Percentiles rank a stretch among this genome's conserved stretches.
Conservation (phyloP, 2,113 vertebrate genomes). For the Todiramphus saurophagus region DNA sequence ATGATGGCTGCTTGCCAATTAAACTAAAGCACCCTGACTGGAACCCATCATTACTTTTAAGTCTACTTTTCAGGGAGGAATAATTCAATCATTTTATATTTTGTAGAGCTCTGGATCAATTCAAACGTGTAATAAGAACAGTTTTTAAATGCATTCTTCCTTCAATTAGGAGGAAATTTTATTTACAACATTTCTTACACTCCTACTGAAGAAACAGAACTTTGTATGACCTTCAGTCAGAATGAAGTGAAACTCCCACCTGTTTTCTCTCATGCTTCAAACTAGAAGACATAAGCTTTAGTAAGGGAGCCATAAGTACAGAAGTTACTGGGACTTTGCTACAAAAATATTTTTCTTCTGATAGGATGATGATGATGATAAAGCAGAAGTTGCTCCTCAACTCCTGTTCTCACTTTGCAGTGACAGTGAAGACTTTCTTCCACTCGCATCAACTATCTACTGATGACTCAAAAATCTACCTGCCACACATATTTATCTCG, state of each 20-base stretch:
- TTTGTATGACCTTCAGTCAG: neutral
- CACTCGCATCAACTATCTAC: neutral
- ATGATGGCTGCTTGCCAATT: neutral
- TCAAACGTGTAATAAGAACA: conserved; percentile 2
- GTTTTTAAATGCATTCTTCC: neutral
- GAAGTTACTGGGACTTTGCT: conserved; percentile 22
- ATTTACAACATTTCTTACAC: conserved; percentile 18
- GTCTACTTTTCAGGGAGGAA: neutral
- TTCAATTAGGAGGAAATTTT: neutral
- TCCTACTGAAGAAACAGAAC: neutral
- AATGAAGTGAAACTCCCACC: conserved; percentile 31
- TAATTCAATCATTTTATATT: conserved; percentile 39
- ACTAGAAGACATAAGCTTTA: conserved; percentile 15
- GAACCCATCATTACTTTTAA: conserved; percentile 32
- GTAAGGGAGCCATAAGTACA: conserved; percentile 42
- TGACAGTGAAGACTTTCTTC: neutral
- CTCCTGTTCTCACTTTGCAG: neutral
- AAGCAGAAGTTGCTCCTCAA: neutral
- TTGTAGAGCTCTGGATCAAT: neutral
- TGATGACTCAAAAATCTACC: neutral
- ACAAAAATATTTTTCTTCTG: conserved; percentile 54
- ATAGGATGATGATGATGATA: conserved; percentile 74
- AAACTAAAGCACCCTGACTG: neutral
- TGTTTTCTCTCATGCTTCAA: conserved; percentile 45
- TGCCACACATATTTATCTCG: neutral